Evolutionary conservation across 2,888 invertebrate species (phyloP), one percentile per base, ranked within the genome.

Genomic region (Drosophila flavopinicola): DNA sequence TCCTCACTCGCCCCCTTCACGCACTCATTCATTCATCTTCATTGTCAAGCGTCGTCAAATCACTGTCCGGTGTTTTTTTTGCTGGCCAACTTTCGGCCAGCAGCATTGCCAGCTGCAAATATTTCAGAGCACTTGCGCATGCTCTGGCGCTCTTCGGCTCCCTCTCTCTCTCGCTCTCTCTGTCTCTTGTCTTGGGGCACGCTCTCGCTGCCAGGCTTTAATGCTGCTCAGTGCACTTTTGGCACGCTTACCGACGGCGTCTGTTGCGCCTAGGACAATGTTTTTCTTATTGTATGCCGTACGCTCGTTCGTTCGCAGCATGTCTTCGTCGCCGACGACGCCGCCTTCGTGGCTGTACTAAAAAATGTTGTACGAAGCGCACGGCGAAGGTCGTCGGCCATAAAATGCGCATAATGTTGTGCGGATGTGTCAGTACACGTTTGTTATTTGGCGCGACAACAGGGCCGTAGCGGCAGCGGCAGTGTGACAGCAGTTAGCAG

Each of bases 341-440:
- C 7, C 23, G 7, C 23, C 57, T 64, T 71, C 75, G 66, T 67
- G 61, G 13, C 17, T 88, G 89, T 79, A 61, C 85, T 89, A 82
- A 88, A 86, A 71, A 72, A n/a, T n/a, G n/a, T n/a, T 47, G 76
- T 48, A 57, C 73, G 86, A 72, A 66, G 86, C 66, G 49, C 68
- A 53, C 44, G 53, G 72, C 63, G 74, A 75, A 79, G 78, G 78
- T 78, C 82, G 80, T 78, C 85, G 88, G 85, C 85, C 80, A 87
- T 90, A 90, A 89, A 90, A 88, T 89, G 87, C 87, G 89, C 89
- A 88, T 88, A 87, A 87, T 85, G 76, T 79, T 72, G 77, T 76
- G 72, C 76, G 76, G 82, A 80, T 78, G 77, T 84, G 88, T 84
- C 89, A 89, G 89, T 89, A 83, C 85, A 88, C 89, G 87, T 84